A percentile compares a stretch with the other conserved stretches of the same genome.
These are phyloP conservation scores for Cherax quadricarinatus DNA, from an alignment of 1,140 invertebrate species.

Conservation along the genomic window DNA sequence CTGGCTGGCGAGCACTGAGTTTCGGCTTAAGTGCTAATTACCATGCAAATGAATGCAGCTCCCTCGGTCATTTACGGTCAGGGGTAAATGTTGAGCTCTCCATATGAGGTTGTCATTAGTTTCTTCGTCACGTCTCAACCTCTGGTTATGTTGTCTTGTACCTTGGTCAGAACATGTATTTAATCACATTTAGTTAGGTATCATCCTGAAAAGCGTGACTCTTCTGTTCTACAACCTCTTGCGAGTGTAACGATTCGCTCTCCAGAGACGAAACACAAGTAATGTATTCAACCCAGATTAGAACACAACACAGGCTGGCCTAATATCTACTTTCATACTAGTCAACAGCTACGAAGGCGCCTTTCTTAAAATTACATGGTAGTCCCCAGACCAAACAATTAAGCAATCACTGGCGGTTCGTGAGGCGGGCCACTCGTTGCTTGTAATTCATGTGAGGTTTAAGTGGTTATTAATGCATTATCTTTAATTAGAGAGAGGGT, in stretches of 20 bases:
- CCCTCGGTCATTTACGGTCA: slow-evolving; percentile 29
- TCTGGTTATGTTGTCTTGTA: neutral
- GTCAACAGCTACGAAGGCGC: slow-evolving; percentile 31
- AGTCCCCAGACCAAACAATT: slow-evolving; percentile 22
- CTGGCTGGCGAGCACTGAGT: neutral
- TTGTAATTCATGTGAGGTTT: slow-evolving; percentile 6
- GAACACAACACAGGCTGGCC: slow-evolving; percentile 5
- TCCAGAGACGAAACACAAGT: neutral
- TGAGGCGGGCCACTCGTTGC: neutral
- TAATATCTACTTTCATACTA: slow-evolving; percentile 21
- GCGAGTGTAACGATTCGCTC: neutral
- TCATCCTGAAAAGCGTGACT: neutral
- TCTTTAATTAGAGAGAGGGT: slow-evolving; percentile 1
- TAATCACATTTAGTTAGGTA: neutral
- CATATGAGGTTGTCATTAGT: neutral
- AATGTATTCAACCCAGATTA: slow-evolving; percentile 39
- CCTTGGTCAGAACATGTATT: neutral
- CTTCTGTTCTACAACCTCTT: neutral
- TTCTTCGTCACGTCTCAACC: neutral
- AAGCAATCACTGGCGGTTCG: slow-evolving; percentile 31
- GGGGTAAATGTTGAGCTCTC: slow-evolving; percentile 11
- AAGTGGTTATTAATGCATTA: slow-evolving; percentile 33
- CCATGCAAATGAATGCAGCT: slow-evolving; percentile 41
- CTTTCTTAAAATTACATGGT: slow-evolving; percentile 42
- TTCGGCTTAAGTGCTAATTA: slow-evolving; percentile 30